Evolutionary conservation across 2,113 vertebrate genomes (phyloP).

Genomic region (Aythya baeri): DNA sequence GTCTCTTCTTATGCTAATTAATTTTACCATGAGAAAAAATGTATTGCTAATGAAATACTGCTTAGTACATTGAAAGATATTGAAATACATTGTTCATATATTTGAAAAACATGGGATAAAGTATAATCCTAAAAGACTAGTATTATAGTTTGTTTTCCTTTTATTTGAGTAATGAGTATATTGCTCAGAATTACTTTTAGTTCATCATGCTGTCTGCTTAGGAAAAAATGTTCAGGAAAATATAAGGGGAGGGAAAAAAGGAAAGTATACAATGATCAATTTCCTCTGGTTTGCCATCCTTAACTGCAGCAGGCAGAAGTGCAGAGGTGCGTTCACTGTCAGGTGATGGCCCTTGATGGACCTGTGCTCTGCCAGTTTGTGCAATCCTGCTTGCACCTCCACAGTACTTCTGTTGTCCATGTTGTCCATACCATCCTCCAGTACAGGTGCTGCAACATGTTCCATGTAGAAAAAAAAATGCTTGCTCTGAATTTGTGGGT

Average conservation of each 20-base stretch:
- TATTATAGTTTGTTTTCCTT: neutral
- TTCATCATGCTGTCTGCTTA: neutral
- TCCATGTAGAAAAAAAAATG: neutral
- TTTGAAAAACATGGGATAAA: neutral
- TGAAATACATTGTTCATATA: too few relatives aligned
- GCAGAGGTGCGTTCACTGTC: neutral
- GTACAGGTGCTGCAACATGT: neutral
- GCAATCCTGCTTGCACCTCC: neutral
- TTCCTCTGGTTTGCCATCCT: neutral
- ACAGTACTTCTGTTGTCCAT: neutral
- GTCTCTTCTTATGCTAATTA: neutral
- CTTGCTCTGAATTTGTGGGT: neutral
- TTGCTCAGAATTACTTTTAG: neutral
- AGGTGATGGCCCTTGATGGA: fast-evolving
- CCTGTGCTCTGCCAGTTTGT: fast-evolving
- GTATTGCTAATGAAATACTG: neutral
- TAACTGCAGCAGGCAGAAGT: neutral
- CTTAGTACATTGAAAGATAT: neutral
- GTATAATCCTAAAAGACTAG: neutral
- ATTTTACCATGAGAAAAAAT: neutral
- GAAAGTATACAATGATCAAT: fast-evolving
- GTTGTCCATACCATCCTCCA: neutral
- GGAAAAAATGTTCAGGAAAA: neutral
- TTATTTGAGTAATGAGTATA: neutral
- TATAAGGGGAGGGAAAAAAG: neutral